phyloP scores from a whole-genome alignment of 1,140 invertebrate genomes.

The Drosophila lacertosa region DNA sequence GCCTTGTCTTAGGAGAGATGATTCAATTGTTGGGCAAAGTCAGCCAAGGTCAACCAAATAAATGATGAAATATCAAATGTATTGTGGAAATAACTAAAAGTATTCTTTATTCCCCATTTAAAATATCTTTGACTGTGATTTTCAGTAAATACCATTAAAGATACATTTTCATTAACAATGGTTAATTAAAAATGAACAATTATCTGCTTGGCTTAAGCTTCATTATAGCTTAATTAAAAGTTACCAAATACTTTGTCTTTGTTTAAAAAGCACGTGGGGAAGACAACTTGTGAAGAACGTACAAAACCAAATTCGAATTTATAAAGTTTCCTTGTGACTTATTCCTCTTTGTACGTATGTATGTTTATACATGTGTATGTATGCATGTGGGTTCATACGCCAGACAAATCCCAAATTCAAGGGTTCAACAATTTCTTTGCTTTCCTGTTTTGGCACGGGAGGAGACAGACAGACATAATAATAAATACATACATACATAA shows the following conservation, averaged over 20 bases:
- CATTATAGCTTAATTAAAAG: too few species aligned
- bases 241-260: too few species aligned
- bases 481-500: neutral
- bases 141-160: too few species aligned
- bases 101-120: too few species aligned
- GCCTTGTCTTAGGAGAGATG: neutral
- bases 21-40: neutral
- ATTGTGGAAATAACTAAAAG: neutral
- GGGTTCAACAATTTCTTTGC: slow-evolving; percentile 50
- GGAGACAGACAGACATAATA: slow-evolving; percentile 31
- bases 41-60: neutral
- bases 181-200: too few species aligned
- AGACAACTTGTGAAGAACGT: too few species aligned
- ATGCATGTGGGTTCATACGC: neutral
- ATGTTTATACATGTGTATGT: neutral
- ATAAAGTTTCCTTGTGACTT: neutral
- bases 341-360: too few species aligned
- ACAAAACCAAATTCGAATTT: too few species aligned
- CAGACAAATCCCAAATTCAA: slow-evolving; percentile 40
- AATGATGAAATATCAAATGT: neutral
- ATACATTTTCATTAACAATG: too few species aligned
- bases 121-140: too few species aligned
- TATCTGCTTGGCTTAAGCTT: too few species aligned
- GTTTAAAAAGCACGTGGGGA: too few species aligned
- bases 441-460: slow-evolving; percentile 47